Conservation (phyloP, 1,140 invertebrate species). For the Sitobion miscanthi region DNA sequence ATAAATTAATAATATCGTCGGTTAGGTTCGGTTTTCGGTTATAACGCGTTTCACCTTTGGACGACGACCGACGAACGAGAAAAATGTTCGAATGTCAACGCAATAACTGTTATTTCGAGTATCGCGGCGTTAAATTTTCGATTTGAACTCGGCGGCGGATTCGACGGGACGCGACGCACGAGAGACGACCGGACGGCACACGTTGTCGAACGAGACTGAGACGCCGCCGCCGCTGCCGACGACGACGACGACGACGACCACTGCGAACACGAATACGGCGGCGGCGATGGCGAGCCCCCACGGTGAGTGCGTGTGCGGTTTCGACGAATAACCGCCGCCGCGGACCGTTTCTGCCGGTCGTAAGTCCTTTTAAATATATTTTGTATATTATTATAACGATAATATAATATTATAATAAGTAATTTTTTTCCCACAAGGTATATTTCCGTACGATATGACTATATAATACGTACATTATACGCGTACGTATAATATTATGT, state of each 20-base stretch:
- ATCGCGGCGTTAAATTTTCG: not conserved
- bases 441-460: not conserved
- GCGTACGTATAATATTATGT: not conserved
- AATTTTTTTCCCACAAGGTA: not conserved
- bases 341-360: not conserved
- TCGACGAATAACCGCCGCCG: not conserved
- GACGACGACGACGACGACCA: not conserved
- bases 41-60: not conserved
- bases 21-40: not conserved
- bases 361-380: conserved; percentile 4
- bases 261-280: not conserved
- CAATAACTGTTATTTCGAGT: not conserved
- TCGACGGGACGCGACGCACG: not conserved
- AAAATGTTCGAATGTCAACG: too few relatives aligned
- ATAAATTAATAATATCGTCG: not conserved
- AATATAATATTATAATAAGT: conserved; percentile 10
- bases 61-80: not conserved
- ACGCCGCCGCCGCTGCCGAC: not conserved
- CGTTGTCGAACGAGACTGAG: conserved; percentile 46
- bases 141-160: not conserved
- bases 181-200: conserved; percentile 2
- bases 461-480: too few relatives aligned
- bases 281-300: not conserved
- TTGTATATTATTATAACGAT: not conserved
- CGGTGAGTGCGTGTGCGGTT: not conserved